A percentile compares a stretch with the other conserved stretches of the same genome.
Conservation (phyloP, 2,888 invertebrate genomes). For the Melieria picta region DNA sequence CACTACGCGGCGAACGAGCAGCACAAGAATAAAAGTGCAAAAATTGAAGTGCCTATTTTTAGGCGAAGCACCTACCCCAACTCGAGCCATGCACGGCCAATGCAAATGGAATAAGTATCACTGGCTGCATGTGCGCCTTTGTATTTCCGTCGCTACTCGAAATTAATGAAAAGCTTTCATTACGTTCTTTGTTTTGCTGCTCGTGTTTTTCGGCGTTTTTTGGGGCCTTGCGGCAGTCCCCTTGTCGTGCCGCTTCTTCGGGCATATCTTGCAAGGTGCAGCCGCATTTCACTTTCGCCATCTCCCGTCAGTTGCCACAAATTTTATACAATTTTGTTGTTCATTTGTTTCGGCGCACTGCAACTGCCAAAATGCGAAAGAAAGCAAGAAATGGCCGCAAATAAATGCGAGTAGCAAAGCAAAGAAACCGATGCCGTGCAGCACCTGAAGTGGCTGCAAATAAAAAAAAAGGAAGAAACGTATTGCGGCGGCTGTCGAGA, state of each 20-base stretch:
- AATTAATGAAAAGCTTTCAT: conserved; percentile 44
- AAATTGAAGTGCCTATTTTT: conserved; percentile 34
- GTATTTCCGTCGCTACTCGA: conserved; percentile 35
- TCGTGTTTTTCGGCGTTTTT: conserved; percentile 20
- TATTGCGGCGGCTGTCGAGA: neutral
- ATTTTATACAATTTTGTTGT: conserved; percentile 59
- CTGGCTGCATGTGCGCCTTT: conserved; percentile 19
- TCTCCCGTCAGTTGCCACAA: conserved; percentile 35
- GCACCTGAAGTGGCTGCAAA: conserved; percentile 10
- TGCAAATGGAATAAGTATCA: neutral
- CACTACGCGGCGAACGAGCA: conserved; percentile 18
- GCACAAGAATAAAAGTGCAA: neutral
- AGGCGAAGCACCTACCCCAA: conserved; percentile 21
- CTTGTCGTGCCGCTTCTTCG: conserved; percentile 21
- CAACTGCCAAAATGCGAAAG: conserved; percentile 38
- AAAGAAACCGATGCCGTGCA: conserved; percentile 36
- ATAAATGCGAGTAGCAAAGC: conserved; percentile 39
- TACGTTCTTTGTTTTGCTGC: conserved; percentile 41
- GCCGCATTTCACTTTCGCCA: conserved; percentile 34
- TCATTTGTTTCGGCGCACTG: conserved; percentile 48
- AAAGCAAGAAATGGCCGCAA: conserved; percentile 18
- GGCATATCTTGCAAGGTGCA: conserved; percentile 39
- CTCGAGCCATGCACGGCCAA: neutral
- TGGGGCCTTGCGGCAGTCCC: neutral
- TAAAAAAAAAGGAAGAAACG: too few species aligned